Evolutionary conservation across 1,140 invertebrate genomes (phyloP), one percentile per base, ranked within the genome.

Genomic region (Tetraneura akinire): DNA sequence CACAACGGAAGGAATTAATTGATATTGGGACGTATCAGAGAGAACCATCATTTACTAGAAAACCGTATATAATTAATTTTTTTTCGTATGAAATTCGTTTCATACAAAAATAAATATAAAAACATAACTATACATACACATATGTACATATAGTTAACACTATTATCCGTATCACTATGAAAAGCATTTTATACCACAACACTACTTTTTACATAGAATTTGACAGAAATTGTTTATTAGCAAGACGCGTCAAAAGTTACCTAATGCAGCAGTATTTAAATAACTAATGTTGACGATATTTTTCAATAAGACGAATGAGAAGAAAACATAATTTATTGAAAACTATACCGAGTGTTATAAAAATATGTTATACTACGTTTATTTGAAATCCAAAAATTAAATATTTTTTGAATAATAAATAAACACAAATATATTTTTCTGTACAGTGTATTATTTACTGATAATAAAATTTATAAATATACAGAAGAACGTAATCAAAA

Each of bases 1-100:
- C n/a, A n/a, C n/a, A 51, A 9, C 26, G 26, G 47, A n/a, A 13
- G 45, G 29, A 73, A 73, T 73, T 73, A 73, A 73, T 73, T 73
- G 23, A 23, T 51, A 53, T 73, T 18, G 47, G 23, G 14, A 53
- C 51, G 47, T 29, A 49, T 51, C 26, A n/a, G 5, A 6, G 1
- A 68, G 21, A 10, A 21, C 18, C 37, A n/a, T n/a, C n/a, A n/a
- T n/a, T n/a, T n/a, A n/a, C n/a, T n/a, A n/a, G n/a, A n/a, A n/a
- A n/a, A n/a, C n/a, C n/a, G n/a, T n/a, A n/a, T n/a, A 68, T 21
- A 10, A 45, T 64, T 3, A 64, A 6, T 32, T n/a, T 62, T 62
- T 32, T 11, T 14, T 14, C 13, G 26, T 62, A n/a, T 32, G 6
- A 14, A 32, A 32, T 62, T 62, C 29, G 1, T 64, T 3, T 32